A percentile compares a stretch with the other conserved stretches of the same genome.
phyloP scores from a whole-genome alignment of 2,888 invertebrate species.

The Zonitis immaculata region DNA sequence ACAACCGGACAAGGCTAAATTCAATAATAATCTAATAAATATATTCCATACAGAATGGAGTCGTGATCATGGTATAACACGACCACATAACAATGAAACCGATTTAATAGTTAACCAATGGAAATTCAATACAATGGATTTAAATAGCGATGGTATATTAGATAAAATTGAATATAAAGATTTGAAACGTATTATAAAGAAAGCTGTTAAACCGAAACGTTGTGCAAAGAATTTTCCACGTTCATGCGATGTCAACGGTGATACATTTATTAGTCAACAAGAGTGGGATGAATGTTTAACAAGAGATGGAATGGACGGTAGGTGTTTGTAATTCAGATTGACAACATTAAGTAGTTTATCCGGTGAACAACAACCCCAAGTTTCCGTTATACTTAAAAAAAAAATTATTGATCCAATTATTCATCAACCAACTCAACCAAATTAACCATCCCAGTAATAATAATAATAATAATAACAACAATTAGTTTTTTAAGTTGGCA shows the following conservation, averaged over 20 bases:
- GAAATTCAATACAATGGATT: constrained; percentile 85
- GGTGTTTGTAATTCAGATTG: constrained; percentile 49
- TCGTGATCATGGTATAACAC: constrained; percentile 39
- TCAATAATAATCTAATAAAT: constrained; percentile 80
- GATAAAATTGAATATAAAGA: constrained; percentile 78
- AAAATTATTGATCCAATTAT: background rate
- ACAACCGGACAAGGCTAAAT: constrained; percentile 67
- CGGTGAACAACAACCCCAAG: constrained; percentile 16
- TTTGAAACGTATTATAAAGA: constrained; percentile 64
- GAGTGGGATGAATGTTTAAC: constrained; percentile 89
- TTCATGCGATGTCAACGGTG: constrained; percentile 79
- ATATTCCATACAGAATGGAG: constrained; percentile 76
- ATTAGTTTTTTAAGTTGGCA: constrained; percentile 23
- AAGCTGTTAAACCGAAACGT: constrained; percentile 82
- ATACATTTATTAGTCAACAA: constrained; percentile 68
- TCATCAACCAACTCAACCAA: background rate
- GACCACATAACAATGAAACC: constrained; percentile 34
- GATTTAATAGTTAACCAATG: constrained; percentile 69
- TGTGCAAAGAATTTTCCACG: constrained; percentile 87
- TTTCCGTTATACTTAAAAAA: constrained; percentile 13
- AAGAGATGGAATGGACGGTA: constrained; percentile 76
- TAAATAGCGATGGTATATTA: constrained; percentile 70
- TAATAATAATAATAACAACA: too few relatives aligned
- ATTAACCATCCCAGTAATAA: too few relatives aligned
- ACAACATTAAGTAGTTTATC: constrained; percentile 14